phyloP scores from a whole-genome alignment of 1,140 invertebrate species.

The Pseudachorutes palmiensis region DNA sequence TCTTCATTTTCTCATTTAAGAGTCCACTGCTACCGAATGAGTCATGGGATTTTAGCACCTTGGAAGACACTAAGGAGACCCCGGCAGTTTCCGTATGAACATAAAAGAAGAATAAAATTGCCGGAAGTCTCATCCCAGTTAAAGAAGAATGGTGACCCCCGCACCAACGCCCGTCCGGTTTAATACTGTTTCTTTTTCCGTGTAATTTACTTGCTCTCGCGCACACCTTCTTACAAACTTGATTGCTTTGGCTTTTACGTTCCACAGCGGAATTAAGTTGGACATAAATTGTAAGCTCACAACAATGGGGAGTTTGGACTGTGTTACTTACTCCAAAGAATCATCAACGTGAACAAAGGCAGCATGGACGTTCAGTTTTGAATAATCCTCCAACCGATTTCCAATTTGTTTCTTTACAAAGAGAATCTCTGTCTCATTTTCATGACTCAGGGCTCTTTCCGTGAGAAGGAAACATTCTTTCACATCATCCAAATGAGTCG shows the following conservation, averaged over 20 bases:
- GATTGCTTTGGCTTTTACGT: too few species aligned
- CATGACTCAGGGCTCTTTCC: constrained; percentile 46
- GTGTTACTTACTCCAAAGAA: constrained; percentile 33
- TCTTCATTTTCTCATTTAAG: not conserved
- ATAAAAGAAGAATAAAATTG: not conserved
- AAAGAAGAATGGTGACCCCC: not conserved
- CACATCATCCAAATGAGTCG: constrained; percentile 45
- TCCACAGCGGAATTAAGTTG: too few species aligned
- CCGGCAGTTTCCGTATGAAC: too few species aligned
- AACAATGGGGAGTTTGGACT: too few species aligned
- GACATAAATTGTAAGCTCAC: too few species aligned
- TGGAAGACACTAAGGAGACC: too few species aligned
- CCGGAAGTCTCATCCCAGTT: not conserved
- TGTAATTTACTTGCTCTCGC: too few species aligned
- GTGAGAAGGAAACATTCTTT: constrained; percentile 44
- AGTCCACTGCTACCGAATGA: too few species aligned
- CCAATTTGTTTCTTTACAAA: constrained; percentile 51
- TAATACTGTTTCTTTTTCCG: not conserved
- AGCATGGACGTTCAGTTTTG: constrained; percentile 37
- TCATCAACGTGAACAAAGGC: constrained; percentile 23
- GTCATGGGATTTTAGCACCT: too few species aligned
- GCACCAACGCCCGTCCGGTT: not conserved
- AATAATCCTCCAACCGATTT: constrained; percentile 47
- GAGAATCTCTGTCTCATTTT: constrained; percentile 48
- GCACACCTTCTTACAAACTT: too few species aligned